A percentile compares a stretch with the other conserved stretches of the same genome.
Evolutionary conservation across 2,888 invertebrate species (phyloP).

Genomic region (Taenaris catops): DNA sequence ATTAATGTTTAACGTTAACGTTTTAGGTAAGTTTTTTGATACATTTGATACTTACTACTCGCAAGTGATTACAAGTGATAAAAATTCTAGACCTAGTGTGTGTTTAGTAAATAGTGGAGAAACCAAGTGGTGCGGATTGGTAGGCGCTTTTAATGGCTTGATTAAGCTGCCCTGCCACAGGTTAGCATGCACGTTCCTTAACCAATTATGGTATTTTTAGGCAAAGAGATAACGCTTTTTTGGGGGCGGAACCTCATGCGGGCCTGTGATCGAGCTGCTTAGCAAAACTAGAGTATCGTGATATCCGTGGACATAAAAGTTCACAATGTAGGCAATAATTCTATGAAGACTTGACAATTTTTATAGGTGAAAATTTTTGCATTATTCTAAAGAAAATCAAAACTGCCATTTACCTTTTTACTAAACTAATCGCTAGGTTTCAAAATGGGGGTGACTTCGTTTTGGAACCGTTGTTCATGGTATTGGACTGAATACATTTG

Average conservation of each 20-base stretch:
- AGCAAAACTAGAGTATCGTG: conserved; percentile 30
- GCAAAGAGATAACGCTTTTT: conserved; percentile 11
- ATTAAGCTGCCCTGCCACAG: conserved; percentile 4
- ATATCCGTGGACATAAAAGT: conserved; percentile 38
- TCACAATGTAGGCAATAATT: conserved; percentile 64
- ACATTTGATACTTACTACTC: conserved; percentile 78
- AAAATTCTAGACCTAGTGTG: conserved; percentile 58
- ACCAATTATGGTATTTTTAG: conserved; percentile 12
- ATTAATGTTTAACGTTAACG: conserved; percentile 61
- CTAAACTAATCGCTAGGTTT: conserved; percentile 38
- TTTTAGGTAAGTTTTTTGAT: conserved; percentile 69
- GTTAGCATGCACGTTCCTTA: background rate
- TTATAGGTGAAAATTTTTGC: conserved; percentile 64
- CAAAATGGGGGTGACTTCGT: conserved; percentile 24
- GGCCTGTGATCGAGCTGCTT: conserved; percentile 11
- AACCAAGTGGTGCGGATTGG: conserved; percentile 68
- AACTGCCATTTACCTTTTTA: conserved; percentile 67
- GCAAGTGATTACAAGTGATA: conserved; percentile 78
- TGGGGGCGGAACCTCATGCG: background rate
- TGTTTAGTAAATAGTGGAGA: conserved; percentile 52
- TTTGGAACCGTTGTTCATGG: conserved; percentile 19
- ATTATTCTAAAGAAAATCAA: conserved; percentile 51
- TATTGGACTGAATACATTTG: conserved; percentile 47
- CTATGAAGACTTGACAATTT: conserved; percentile 67
- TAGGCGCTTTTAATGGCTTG: conserved; percentile 37